Conservation (phyloP, 2,113 vertebrate species). For the Gallinago paraguaiae region DNA sequence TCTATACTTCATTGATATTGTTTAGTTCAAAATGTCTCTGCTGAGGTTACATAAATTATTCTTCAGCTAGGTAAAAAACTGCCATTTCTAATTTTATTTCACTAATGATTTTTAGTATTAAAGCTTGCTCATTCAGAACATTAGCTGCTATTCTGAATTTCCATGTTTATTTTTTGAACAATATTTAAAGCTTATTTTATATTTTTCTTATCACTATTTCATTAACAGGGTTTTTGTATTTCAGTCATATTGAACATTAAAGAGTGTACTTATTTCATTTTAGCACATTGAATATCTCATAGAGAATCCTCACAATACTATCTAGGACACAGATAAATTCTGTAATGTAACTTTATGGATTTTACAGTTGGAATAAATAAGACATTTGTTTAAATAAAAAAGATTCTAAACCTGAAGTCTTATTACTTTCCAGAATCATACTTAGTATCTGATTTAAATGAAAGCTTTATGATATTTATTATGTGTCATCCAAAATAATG, state of each 20-base stretch:
- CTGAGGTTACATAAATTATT: neutral
- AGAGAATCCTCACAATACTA: neutral
- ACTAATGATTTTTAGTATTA: neutral
- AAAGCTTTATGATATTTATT: neutral
- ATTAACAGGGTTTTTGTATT: neutral
- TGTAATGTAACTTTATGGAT: neutral
- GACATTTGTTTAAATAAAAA: neutral
- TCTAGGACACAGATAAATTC: neutral
- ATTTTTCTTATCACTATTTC: neutral
- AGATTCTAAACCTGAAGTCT: neutral
- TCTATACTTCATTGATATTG: neutral
- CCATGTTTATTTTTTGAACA: neutral
- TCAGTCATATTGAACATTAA: neutral
- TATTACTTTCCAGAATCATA: neutral
- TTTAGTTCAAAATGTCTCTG: neutral
- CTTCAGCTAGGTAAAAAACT: neutral
- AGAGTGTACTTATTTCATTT: neutral
- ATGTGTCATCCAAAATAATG: neutral
- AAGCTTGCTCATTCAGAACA: neutral
- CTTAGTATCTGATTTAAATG: neutral
- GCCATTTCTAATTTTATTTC: neutral
- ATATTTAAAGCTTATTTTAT: neutral
- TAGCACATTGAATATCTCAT: neutral
- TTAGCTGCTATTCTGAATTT: neutral
- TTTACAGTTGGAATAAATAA: neutral